These are phyloP conservation scores for Mimumesa dahlbomi DNA, from an alignment of 2,888 invertebrate species.

Conservation along the genomic window DNA sequence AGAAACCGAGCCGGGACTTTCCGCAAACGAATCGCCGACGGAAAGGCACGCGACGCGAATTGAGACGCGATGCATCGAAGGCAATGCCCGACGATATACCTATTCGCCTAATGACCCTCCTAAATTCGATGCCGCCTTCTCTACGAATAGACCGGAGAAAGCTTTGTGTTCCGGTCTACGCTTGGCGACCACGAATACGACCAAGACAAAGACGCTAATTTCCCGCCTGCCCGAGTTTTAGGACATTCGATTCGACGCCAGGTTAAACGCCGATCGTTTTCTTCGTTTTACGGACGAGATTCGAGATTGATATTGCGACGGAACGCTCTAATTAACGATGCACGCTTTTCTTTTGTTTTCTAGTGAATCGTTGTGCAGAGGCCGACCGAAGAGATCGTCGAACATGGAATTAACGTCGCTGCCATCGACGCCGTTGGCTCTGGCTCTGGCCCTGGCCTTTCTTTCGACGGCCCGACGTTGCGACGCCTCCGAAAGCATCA, in stretches of 20 bases:
- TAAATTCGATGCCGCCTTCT: slow-evolving; percentile 4
- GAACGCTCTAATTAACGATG: not conserved
- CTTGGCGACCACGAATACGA: no score
- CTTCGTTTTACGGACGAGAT: no score
- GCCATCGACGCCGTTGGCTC: slow-evolving; percentile 60
- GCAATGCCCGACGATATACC: no score
- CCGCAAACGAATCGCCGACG: not conserved
- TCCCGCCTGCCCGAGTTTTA: not conserved
- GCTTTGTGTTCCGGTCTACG: not conserved
- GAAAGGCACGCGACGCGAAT: not conserved
- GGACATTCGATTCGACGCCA: not conserved
- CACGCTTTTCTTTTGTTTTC: slow-evolving; percentile 22
- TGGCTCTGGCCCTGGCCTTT: slow-evolving; percentile 66
- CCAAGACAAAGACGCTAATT: no score
- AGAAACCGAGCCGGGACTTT: no score
- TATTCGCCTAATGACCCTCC: not conserved
- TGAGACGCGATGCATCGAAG: no score
- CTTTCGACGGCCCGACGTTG: slow-evolving; percentile 62
- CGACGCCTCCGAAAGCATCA: slow-evolving; percentile 74
- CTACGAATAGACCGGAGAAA: no score
- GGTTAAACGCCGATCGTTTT: not conserved
- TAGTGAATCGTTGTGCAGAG: slow-evolving; percentile 12
- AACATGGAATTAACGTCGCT: slow-evolving; percentile 59
- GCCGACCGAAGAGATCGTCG: not conserved
- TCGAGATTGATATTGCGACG: not conserved